Conservation (phyloP, 2,797 vertebrate genomes). For the Sebastes ruberrimus region DNA sequence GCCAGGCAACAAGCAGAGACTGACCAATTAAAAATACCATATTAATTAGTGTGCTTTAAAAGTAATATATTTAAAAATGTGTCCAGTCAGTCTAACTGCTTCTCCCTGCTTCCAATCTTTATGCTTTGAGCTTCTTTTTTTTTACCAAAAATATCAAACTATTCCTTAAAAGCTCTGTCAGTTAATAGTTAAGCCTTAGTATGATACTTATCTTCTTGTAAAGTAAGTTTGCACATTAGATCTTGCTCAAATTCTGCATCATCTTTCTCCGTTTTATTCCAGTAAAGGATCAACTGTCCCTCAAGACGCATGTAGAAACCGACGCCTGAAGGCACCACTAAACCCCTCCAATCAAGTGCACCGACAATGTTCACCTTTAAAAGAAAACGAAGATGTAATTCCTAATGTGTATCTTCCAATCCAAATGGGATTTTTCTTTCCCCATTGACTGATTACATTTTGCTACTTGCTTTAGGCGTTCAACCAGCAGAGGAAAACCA, state of each 20-base stretch:
- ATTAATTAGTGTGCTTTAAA: not conserved
- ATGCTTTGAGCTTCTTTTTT: not conserved
- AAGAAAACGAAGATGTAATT: constrained; percentile 50
- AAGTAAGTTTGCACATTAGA: not conserved
- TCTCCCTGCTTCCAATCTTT: not conserved
- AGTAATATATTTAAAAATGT: not conserved
- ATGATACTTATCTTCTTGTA: not conserved
- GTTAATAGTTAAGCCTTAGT: not conserved
- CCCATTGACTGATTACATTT: constrained; percentile 58
- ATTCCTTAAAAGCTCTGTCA: not conserved
- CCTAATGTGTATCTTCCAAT: constrained; percentile 40
- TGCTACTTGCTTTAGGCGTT: constrained; percentile 49
- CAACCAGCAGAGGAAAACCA: constrained; percentile 32
- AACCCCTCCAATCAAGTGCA: constrained; percentile 34
- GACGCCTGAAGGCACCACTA: constrained; percentile 31
- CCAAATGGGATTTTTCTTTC: constrained; percentile 50
- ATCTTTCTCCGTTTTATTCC: constrained; percentile 17
- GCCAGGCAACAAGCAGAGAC: not conserved
- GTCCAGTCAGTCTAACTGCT: no score
- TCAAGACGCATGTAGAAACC: constrained; percentile 6
- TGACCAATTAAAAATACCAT: not conserved
- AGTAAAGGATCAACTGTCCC: constrained; percentile 24
- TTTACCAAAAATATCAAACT: not conserved
- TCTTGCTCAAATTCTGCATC: not conserved
- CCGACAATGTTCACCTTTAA: constrained; percentile 12